These are phyloP conservation scores for Dendroctonus ponderosae DNA, from an alignment of 1,140 invertebrate species.

Conservation along the genomic window DNA sequence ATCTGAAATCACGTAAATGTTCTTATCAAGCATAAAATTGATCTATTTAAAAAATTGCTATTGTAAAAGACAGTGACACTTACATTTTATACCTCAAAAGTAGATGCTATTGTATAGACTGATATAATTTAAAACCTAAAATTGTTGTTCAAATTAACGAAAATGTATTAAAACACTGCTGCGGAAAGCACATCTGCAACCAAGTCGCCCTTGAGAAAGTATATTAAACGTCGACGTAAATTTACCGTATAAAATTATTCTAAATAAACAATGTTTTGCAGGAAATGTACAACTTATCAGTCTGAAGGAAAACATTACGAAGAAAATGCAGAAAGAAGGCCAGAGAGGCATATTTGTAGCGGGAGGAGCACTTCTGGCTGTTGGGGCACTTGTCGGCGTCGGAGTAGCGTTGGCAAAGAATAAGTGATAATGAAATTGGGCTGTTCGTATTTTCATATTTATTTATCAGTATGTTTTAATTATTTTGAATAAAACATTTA, in stretches of 20 bases:
- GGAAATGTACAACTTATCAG: slow-evolving; percentile 79
- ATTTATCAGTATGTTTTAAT: slow-evolving; percentile 13
- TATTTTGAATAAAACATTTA: background rate
- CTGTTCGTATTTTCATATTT: slow-evolving; percentile 6
- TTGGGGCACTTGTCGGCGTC: slow-evolving; percentile 77
- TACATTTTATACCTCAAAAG: no score
- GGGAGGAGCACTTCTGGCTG: slow-evolving; percentile 74
- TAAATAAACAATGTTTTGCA: slow-evolving; percentile 21
- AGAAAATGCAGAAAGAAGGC: slow-evolving; percentile 87
- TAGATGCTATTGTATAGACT: no score
- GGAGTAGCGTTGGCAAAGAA: slow-evolving; percentile 72
- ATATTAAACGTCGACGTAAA: no score
- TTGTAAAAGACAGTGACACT: no score
- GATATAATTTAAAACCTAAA: no score
- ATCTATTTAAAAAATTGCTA: no score
- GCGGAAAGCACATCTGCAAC: no score
- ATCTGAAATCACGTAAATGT: no score
- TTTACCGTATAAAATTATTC: background rate
- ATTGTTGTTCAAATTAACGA: no score
- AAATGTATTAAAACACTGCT: no score
- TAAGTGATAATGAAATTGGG: slow-evolving; percentile 37
- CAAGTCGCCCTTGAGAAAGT: no score
- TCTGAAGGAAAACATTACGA: slow-evolving; percentile 78
- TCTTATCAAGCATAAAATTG: no score
- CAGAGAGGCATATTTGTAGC: slow-evolving; percentile 84